phyloP scores from a whole-genome alignment of 1,140 invertebrate species.

The Zaprionus davidi region DNA sequence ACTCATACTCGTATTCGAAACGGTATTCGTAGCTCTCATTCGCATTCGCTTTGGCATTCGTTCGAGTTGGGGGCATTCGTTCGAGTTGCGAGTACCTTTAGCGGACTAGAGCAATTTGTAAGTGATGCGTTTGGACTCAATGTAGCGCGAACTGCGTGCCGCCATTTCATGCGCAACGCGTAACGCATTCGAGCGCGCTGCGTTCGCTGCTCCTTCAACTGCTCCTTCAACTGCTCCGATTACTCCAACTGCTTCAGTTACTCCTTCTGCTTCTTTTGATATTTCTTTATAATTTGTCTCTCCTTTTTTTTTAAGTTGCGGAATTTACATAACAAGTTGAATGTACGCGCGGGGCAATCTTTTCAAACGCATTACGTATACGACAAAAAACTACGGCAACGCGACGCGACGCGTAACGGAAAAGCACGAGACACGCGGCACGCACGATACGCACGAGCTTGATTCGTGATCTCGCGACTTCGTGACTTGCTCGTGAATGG shows the following conservation, averaged over 20 bases:
- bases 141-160: constrained; percentile 81
- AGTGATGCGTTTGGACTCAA: constrained; percentile 70
- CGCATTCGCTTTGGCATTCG: not conserved
- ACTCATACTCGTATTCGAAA: constrained; percentile 28
- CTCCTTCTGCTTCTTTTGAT: not conserved
- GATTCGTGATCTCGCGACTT: constrained; percentile 8
- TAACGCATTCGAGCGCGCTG: constrained; percentile 69
- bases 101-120: constrained; percentile 68
- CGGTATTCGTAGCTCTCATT: not conserved
- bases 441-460: not conserved
- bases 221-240: not conserved
- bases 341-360: constrained; percentile 10
- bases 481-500: constrained; percentile 19
- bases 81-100: constrained; percentile 51
- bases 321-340: constrained; percentile 28
- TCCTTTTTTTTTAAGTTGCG: not conserved
- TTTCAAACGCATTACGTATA: constrained; percentile 28
- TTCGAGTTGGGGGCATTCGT: not conserved
- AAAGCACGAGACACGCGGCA: constrained; percentile 2
- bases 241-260: not conserved
- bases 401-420: constrained; percentile 33
- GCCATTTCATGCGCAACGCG: constrained; percentile 78
- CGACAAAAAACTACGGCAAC: not conserved
- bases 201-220: constrained; percentile 17
- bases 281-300: constrained; percentile 5